Evolutionary conservation across 1,140 invertebrate species (phyloP), one percentile per base, ranked within the genome.

Genomic region (Cyphomyrmex costatus): DNA sequence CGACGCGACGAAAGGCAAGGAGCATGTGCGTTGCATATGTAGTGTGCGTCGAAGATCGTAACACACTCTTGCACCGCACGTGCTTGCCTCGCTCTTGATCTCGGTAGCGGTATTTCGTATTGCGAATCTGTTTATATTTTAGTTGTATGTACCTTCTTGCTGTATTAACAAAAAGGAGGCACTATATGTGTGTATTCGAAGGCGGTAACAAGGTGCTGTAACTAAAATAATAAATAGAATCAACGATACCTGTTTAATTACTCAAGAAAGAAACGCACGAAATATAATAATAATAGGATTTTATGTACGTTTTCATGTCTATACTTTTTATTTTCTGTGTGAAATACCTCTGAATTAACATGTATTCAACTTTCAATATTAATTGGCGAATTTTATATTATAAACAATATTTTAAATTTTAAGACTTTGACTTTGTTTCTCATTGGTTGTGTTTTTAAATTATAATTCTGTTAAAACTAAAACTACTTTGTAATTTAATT

Each of bases 61-160:
- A 30, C 36, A 30, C 27, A 21, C 42, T 42, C 36, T 16, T 8
- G n/a, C 33, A 24, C 4, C 19, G 63, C 46, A 46, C 51, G 58
- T 27, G 33, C 16, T 83, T 24, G 7, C 19, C 36, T 58, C 33
- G 36, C 49, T 70, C 51, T 71, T 21, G 16, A 30, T 73, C 36
- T 53, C 24, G 79, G 79, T 73, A 73, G 68, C n/a, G 68, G 24
- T 83, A 83, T 74, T 73, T 53, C 53, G 68, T 74, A 83, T 74
- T 83, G 24, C n/a, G 27, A 53, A n/a, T 82, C 53, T 73, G 16
- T 65, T 79, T 27, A 27, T 56, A 14, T n/a, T 16, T 61, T 74
- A 60, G 33, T 66, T 79, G 61, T 65, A 66, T 66, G 30, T 65
- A 66, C 6, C 21, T 76, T 46, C 24, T 65, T 80, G 12, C 3